These are phyloP conservation scores for Eumerus sabulonum DNA, from an alignment of 2,888 invertebrate species.

Conservation along the genomic window DNA sequence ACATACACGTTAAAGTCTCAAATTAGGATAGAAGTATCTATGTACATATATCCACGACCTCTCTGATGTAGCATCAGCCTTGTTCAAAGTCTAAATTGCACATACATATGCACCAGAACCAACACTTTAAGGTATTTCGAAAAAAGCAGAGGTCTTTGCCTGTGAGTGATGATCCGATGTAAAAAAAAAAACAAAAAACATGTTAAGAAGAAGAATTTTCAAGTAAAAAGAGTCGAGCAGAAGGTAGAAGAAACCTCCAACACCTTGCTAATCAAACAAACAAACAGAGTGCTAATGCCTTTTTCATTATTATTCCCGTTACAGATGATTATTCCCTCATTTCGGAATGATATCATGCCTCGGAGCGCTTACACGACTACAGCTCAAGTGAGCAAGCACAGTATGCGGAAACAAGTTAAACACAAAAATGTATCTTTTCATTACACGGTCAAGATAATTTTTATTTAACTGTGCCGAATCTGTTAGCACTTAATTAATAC, in stretches of 20 bases:
- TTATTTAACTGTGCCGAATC: conserved; percentile 68
- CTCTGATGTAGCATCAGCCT: no score
- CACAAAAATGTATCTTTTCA: conserved; percentile 49
- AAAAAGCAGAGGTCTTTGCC: no score
- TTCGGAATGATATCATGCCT: conserved; percentile 46
- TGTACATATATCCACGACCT: no score
- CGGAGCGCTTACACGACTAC: neutral
- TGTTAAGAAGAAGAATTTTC: conserved; percentile 6
- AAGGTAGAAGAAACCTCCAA: conserved; percentile 12
- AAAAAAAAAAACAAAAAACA: conserved; percentile 3
- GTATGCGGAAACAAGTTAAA: conserved; percentile 34
- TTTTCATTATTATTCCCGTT: conserved; percentile 48
- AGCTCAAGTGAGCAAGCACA: conserved; percentile 25
- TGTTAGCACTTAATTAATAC: conserved; percentile 65
- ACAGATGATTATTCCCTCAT: conserved; percentile 49
- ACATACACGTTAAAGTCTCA: no score
- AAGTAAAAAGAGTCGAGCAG: conserved; percentile 5
- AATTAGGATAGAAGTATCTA: no score
- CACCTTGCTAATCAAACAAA: conserved; percentile 34
- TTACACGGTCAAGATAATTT: conserved; percentile 60
- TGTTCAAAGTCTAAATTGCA: no score
- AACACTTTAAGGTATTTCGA: no score
- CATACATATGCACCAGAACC: no score
- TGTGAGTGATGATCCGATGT: no score
- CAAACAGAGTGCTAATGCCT: conserved; percentile 49